Evolutionary conservation across 2,113 vertebrate genomes (phyloP).

Genomic region (Bettongia penicillata): DNA sequence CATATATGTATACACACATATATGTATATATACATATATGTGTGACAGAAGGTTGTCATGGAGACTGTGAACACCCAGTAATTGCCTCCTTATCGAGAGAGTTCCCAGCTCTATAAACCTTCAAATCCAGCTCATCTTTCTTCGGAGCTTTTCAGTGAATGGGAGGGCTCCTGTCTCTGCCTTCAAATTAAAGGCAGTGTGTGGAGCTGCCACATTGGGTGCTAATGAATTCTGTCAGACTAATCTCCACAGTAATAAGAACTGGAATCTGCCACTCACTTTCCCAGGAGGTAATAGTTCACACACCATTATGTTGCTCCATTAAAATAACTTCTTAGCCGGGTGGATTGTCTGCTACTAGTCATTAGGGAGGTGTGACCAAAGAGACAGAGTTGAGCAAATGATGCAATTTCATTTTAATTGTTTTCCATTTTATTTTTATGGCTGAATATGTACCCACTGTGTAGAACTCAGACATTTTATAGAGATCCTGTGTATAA

Average conservation of each 20-base stretch:
- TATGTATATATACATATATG: no score
- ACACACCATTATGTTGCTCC: constrained; percentile 53
- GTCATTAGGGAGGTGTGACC: constrained; percentile 72
- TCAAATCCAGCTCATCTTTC: constrained; percentile 75
- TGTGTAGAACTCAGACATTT: constrained; percentile 29
- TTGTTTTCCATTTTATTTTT: constrained; percentile 61
- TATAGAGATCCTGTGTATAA: not conserved
- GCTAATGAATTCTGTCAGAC: constrained; percentile 69
- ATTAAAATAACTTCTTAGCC: constrained; percentile 78
- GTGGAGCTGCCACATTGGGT: constrained; percentile 61
- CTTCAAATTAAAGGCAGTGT: constrained; percentile 69
- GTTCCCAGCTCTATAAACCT: constrained; percentile 70
- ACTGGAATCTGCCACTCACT: constrained; percentile 67
- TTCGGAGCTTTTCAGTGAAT: constrained; percentile 69
- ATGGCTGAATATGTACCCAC: not conserved
- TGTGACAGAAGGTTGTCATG: constrained; percentile 47
- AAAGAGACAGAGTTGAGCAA: constrained; percentile 68
- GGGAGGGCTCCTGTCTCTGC: constrained; percentile 75
- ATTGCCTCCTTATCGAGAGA: constrained; percentile 70
- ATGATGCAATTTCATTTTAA: constrained; percentile 58
- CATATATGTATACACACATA: no score
- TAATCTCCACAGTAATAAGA: constrained; percentile 74
- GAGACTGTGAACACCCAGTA: constrained; percentile 60
- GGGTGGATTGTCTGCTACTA: constrained; percentile 61
- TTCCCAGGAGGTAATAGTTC: constrained; percentile 71